Percentiles rank a stretch among this genome's conserved stretches.
These are phyloP conservation scores for Penaeus chinensis DNA, from an alignment of 1,140 invertebrate species.

Conservation along the genomic window DNA sequence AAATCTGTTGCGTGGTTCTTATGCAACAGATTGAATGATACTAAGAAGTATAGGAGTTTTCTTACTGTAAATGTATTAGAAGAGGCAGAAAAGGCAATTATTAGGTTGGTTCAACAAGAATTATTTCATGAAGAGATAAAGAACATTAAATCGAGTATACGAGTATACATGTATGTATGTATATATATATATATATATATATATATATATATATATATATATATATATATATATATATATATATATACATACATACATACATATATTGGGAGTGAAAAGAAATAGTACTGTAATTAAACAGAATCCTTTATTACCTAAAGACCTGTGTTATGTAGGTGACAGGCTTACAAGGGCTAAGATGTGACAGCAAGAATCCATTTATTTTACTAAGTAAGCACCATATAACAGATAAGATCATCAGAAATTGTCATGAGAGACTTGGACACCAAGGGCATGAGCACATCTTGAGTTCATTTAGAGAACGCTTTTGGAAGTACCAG, in stretches of 20 bases:
- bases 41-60: no score
- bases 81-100: no score
- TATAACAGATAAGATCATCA: slow-evolving; percentile 26
- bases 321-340: slow-evolving; percentile 64
- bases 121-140: background rate
- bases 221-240: no score
- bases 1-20: no score
- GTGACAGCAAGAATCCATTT: slow-evolving; percentile 61
- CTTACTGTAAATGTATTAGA: no score
- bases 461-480: slow-evolving; percentile 14
- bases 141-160: no score
- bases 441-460: slow-evolving; percentile 40
- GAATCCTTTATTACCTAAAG: slow-evolving; percentile 44
- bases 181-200: no score
- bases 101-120: no score
- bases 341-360: slow-evolving; percentile 60
- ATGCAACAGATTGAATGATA: no score
- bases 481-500: slow-evolving; percentile 31
- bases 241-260: background rate
- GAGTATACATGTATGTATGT: background rate
- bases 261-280: background rate
- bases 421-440: slow-evolving; percentile 8
- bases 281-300: background rate
- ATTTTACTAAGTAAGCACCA: slow-evolving; percentile 62
- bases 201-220: no score